Conservation (phyloP, 1,140 invertebrate genomes). For the Magallana gigas region DNA sequence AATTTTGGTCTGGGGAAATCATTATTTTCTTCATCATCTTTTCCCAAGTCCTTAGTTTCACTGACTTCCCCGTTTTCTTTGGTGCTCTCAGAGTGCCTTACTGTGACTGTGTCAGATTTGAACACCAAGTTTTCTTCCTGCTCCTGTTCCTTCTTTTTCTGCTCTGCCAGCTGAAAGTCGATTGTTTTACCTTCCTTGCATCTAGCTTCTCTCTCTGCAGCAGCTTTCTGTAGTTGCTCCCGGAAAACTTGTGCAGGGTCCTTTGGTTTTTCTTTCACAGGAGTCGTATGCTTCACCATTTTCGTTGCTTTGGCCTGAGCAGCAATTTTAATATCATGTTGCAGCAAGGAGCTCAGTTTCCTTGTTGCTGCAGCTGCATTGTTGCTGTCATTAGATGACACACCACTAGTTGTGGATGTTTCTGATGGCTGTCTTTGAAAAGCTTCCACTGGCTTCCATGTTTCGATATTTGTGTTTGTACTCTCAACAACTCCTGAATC, state of each 20-base stretch:
- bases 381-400: slow-evolving; percentile 43
- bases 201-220: slow-evolving; percentile 65
- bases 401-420: slow-evolving; percentile 40
- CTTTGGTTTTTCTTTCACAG: slow-evolving; percentile 67
- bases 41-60: not conserved
- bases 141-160: slow-evolving; percentile 27
- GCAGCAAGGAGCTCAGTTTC: slow-evolving; percentile 66
- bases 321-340: slow-evolving; percentile 71
- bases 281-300: slow-evolving; percentile 66
- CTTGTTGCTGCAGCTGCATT: slow-evolving; percentile 46
- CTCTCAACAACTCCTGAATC: slow-evolving; percentile 24
- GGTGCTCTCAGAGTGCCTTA: slow-evolving; percentile 39
- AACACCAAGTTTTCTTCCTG: slow-evolving; percentile 48
- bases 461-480: slow-evolving; percentile 36
- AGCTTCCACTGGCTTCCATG: not conserved
- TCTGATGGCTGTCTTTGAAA: slow-evolving; percentile 38
- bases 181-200: slow-evolving; percentile 58
- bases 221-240: slow-evolving; percentile 69
- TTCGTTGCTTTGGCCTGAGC: slow-evolving; percentile 67
- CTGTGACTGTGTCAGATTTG: slow-evolving; percentile 42
- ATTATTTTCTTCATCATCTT: not conserved
- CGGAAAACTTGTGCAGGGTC: slow-evolving; percentile 68
- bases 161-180: slow-evolving; percentile 54
- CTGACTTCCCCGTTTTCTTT: slow-evolving; percentile 40
- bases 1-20: slow-evolving; percentile 46